A percentile compares a stretch with the other conserved stretches of the same genome.
These are phyloP conservation scores for Eretmocerus hayati DNA, from an alignment of 2,888 invertebrate species.

Conservation along the genomic window DNA sequence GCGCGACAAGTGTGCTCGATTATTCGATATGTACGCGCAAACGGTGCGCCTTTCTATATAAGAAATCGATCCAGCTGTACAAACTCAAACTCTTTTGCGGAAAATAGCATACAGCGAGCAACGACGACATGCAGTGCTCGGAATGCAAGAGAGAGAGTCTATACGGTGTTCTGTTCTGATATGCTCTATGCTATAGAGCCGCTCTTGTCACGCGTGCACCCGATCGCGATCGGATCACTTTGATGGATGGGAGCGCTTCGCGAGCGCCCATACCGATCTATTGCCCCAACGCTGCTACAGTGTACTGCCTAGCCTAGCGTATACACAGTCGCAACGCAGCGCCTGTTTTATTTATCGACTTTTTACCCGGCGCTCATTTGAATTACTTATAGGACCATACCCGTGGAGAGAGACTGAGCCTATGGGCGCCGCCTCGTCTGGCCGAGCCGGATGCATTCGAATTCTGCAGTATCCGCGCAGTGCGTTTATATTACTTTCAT, in stretches of 20 bases:
- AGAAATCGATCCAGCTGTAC: constrained; percentile 3
- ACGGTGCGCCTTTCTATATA: constrained; percentile 14
- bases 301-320: too few relatives aligned
- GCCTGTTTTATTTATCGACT: constrained; percentile 17
- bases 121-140: background rate
- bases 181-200: too few relatives aligned
- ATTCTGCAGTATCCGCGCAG: too few relatives aligned
- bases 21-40: background rate
- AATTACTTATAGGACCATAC: constrained; percentile 11
- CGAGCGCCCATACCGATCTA: too few relatives aligned
- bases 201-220: too few relatives aligned
- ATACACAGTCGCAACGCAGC: too few relatives aligned
- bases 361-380: constrained; percentile 10
- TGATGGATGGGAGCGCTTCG: constrained; percentile 11
- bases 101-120: constrained; percentile 1
- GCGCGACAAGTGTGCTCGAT: background rate
- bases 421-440: background rate
- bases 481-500: too few relatives aligned
- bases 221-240: constrained; percentile 16
- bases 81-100: background rate
- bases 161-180: too few relatives aligned
- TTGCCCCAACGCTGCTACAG: too few relatives aligned
- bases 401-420: background rate
- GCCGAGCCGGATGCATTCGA: background rate
- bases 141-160: background rate